A percentile compares a stretch with the other conserved stretches of the same genome.
Evolutionary conservation across 2,888 invertebrate genomes (phyloP).

Genomic region (Diarsia mendica): DNA sequence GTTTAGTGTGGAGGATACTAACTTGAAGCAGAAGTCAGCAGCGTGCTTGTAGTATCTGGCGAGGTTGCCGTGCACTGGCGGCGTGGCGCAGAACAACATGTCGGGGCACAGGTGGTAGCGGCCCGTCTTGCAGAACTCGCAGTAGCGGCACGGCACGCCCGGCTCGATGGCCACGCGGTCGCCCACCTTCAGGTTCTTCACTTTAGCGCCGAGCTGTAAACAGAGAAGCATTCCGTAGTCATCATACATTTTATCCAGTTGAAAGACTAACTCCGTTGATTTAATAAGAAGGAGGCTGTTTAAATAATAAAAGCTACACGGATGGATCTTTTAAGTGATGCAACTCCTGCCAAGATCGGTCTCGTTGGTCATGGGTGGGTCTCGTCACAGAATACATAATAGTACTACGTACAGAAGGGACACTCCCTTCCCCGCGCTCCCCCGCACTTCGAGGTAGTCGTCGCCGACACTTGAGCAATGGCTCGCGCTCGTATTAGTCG

Average conservation of each 20-base stretch:
- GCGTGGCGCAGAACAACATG: conserved; percentile 98
- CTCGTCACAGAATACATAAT: no score
- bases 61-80: conserved; percentile 97
- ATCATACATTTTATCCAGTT: background rate
- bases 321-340: no score
- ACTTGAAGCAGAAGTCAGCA: conserved; percentile 97
- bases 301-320: no score
- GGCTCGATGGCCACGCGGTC: conserved; percentile 99
- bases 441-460: no score
- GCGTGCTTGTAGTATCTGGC: conserved; percentile 96
- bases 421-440: no score
- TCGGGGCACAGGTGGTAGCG: conserved; percentile 97
- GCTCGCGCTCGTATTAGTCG: no score
- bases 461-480: no score
- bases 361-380: no score
- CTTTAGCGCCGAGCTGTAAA: conserved; percentile 87
- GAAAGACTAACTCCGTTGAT: background rate
- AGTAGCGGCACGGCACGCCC: conserved; percentile 96
- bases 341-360: no score
- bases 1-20: conserved; percentile 57
- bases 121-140: conserved; percentile 96
- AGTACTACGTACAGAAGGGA: no score
- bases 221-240: background rate
- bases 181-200: conserved; percentile 93
- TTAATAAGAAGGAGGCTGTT: background rate